A percentile compares a stretch with the other conserved stretches of the same genome.
phyloP scores from a whole-genome alignment of 2,888 invertebrate genomes.

The Frankliniella fusca region DNA sequence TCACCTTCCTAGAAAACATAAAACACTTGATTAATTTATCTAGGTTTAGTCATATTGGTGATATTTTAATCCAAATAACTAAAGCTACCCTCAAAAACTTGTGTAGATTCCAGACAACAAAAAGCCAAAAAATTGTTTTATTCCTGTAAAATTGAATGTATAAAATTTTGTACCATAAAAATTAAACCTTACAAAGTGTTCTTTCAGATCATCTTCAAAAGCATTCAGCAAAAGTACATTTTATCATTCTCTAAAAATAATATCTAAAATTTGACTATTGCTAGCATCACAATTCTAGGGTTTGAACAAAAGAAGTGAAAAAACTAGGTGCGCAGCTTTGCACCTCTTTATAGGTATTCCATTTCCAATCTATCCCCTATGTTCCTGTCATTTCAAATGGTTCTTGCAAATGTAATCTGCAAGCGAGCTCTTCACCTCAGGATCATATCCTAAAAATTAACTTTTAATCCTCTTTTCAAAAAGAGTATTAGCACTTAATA shows the following conservation, averaged over 20 bases:
- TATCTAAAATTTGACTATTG: neutral
- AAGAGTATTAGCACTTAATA: neutral
- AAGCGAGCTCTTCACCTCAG: neutral
- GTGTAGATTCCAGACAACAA: neutral
- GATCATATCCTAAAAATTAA: neutral
- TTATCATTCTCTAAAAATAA: neutral
- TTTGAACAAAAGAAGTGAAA: neutral
- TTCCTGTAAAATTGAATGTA: neutral
- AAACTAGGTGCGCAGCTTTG: neutral
- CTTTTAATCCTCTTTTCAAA: neutral
- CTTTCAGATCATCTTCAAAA: conserved; percentile 7
- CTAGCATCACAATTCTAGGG: conserved; percentile 14
- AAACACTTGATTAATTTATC: neutral
- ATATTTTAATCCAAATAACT: too few relatives aligned
- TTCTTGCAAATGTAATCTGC: neutral
- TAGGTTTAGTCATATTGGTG: neutral
- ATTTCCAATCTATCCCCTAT: neutral
- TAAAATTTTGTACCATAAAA: neutral
- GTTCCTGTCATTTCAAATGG: neutral
- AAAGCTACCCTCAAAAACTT: too few relatives aligned
- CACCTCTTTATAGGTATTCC: neutral
- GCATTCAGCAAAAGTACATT: neutral
- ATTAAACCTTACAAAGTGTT: neutral
- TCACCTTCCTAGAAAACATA: neutral
- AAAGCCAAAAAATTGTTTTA: neutral